Conservation (phyloP, 2,888 invertebrate species). For the Euclidia mi region DNA sequence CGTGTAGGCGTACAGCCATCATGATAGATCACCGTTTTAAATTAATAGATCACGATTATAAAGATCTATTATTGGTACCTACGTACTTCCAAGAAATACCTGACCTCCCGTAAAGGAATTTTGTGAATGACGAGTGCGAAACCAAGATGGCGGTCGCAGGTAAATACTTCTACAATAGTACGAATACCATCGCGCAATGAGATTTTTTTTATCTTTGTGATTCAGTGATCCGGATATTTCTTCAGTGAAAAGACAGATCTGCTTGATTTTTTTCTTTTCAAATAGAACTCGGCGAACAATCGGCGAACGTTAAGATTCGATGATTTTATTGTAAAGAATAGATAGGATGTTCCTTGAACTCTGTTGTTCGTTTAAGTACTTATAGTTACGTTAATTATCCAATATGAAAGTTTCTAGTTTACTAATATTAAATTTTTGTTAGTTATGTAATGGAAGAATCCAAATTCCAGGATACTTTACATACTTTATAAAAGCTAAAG, state of each 20-base stretch:
- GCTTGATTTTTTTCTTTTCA: constrained; percentile 1
- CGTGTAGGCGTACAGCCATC: no score
- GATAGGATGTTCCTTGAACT: constrained; percentile 15
- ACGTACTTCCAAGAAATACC: constrained; percentile 72
- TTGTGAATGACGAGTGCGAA: constrained; percentile 68
- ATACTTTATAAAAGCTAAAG: no score
- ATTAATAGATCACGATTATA: no score
- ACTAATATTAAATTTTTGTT: no score
- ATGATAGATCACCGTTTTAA: no score
- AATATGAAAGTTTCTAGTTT: no score
- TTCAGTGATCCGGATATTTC: constrained; percentile 31
- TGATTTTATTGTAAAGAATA: constrained; percentile 17
- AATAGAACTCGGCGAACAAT: not conserved
- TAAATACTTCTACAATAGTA: constrained; percentile 57
- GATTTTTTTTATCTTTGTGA: constrained; percentile 30
- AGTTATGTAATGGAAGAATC: no score
- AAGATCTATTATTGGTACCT: constrained; percentile 3
- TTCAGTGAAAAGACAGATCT: constrained; percentile 6
- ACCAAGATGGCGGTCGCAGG: constrained; percentile 64
- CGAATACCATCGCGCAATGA: constrained; percentile 35
- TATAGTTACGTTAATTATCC: not conserved
- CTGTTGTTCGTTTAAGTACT: not conserved
- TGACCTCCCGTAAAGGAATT: constrained; percentile 65
- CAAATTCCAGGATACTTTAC: no score
- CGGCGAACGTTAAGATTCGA: not conserved